Evolutionary conservation across 2,888 invertebrate genomes (phyloP), one percentile per base, ranked within the genome.

Genomic region (Xiphydria camelus): DNA sequence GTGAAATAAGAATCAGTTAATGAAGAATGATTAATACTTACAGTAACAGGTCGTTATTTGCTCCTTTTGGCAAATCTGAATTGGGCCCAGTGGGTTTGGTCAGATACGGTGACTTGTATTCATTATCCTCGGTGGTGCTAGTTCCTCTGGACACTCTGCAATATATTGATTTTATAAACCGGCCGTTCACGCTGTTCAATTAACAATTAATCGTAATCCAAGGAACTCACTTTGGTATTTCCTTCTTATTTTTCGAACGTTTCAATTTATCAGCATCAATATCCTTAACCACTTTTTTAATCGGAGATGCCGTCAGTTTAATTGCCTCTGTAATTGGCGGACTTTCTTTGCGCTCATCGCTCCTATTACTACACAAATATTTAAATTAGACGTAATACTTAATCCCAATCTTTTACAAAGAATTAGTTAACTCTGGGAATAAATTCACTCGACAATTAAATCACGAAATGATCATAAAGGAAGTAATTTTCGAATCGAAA

Each of bases 31-130:
- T 23, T 39, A 14, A 23, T 35, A 83, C 87, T 81, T 80, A 93
- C 92, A 92, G 73, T 20, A 92, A 78, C 18, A 91, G 75, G 59
- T 83, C 83, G 63, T 90, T 89, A 68, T 89, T 85, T 0, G 92
- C 85, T 40, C 94, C 94, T 66, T 85, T 86, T n/a, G 82, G 78
- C n/a, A 88, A 77, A 31, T 80, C 76, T 2, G 83, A 73, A 77
- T 93, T 87, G 18, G 89, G 86, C 15, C 94, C 94, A 39, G 75
- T 70, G 4, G 85, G 80, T 49, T 79, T 78, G 12, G 76, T 73
- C 44, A 81, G 64, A 65, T 82, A 83, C 33, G 78, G 76, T 0
- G 87, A 87, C 66, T 82, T 83, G 65, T 83, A 83, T 63, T 80
- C 81, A 35, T 74, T 66, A 39, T 82, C 82, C 50, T 78, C 74